Conservation (phyloP, 2,113 vertebrate genomes). For the Colius striatus region DNA sequence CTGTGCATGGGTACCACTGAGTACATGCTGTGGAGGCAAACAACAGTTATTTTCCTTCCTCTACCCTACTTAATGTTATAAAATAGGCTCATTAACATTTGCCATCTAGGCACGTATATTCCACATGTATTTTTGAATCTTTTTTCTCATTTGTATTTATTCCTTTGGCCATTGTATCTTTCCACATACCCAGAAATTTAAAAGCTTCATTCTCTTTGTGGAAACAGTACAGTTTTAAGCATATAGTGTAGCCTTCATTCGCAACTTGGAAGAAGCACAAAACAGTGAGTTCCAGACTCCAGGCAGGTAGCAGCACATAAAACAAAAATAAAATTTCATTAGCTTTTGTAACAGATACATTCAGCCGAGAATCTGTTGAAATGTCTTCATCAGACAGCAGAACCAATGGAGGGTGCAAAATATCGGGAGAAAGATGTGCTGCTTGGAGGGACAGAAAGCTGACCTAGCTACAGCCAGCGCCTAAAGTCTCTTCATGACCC, state of each 20-base stretch:
- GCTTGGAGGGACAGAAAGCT: conserved; percentile 49
- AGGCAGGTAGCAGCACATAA: not conserved
- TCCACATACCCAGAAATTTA: not conserved
- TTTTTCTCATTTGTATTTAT: conserved; percentile 60
- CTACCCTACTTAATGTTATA: conserved; percentile 77
- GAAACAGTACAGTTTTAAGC: not conserved
- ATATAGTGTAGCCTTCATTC: not conserved
- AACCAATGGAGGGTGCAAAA: not conserved
- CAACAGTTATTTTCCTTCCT: conserved; percentile 76
- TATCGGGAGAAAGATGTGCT: conserved; percentile 12
- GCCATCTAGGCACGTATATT: conserved; percentile 71
- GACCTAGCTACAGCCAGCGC: conserved; percentile 12
- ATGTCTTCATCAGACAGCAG: conserved; percentile 33
- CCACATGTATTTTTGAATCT: conserved; percentile 70
- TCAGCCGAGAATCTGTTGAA: conserved; percentile 33
- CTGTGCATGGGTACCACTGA: conserved; percentile 80
- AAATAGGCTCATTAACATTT: conserved; percentile 81
- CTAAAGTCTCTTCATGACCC: conserved; percentile 78
- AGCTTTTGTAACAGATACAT: not conserved
- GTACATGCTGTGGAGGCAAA: conserved; percentile 83
- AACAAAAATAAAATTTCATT: conserved; percentile 32
- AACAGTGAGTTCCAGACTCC: not conserved
- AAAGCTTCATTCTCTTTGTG: not conserved
- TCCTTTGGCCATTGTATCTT: conserved; percentile 16
- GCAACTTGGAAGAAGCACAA: not conserved